Base-by-base conservation (phyloP, 2,797 vertebrate species). In the Tapirus indicus region DNA sequence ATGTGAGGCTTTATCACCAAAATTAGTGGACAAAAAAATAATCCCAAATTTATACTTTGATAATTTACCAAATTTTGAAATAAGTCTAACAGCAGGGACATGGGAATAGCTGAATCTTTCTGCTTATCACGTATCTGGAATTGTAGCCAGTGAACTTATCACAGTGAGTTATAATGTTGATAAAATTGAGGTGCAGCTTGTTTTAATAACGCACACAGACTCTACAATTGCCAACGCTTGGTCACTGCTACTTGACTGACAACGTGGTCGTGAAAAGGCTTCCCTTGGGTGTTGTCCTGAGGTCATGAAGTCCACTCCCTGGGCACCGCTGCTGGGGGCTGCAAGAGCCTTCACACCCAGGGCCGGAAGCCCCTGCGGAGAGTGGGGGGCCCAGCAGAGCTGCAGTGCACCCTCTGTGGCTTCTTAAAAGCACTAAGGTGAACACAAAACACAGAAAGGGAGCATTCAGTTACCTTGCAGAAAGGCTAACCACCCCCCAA, bases 401-500 rank as follows among this genome's bases (percentile, higher is more conserved):
- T 18, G 18, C 60, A 20, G 0, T 0, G 54, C 6, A 2, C 44
- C 49, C 18, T 21, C 7, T n/a, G 0, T n/a, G 38, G 54, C 62
- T 77, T 74, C 88, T 60, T 12, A 47, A 18, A 54, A 38, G 75
- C 58, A 79, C 18, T 0, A 0, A 16, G 5, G 52, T 6, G 78
- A 56, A 13, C 71, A 69, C 23, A 35, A 20, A 52, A 52, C 17
- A 60, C 23, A n/a, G 4, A 77, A 5, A 18, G 49, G n/a, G 23
- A 25, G 7, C 1, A 0, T 8, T 14, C 11, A 3, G 3, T 20
- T 7, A 0, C 5, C 17, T 29, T 0, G 27, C 11, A n/a, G 27
- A 8, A 16, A 25, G 56, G 20, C 6, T 41, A 1, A 38, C 2
- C 77, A 38, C 17, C 29, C 41, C 3, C 52, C 54, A 47, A 16